These are phyloP conservation scores for Cecidostiba fungosa DNA, from an alignment of 2,888 invertebrate genomes.

Conservation along the genomic window DNA sequence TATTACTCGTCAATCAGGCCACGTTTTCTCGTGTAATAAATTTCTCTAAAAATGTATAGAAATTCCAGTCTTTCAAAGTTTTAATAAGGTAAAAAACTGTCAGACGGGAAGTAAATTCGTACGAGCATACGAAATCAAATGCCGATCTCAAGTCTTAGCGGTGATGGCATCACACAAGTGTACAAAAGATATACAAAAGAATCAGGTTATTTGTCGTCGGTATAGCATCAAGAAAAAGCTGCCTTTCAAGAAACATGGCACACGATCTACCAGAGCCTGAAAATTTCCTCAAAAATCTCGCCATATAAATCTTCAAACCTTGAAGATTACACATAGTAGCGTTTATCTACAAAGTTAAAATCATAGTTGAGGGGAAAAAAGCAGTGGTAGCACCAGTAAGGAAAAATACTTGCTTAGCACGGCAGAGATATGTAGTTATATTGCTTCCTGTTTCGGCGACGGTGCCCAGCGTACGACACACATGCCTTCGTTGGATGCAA, in stretches of 20 bases:
- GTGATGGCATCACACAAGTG: constrained; percentile 55
- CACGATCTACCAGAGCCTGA: constrained; percentile 59
- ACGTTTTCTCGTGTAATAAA: constrained; percentile 50
- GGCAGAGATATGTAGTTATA: constrained; percentile 40
- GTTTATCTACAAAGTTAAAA: constrained; percentile 60
- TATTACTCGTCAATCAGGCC: constrained; percentile 41
- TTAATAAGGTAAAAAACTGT: constrained; percentile 31
- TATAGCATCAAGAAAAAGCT: constrained; percentile 49
- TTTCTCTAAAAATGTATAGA: constrained; percentile 47
- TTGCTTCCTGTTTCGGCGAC: constrained; percentile 14
- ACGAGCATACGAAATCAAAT: constrained; percentile 36
- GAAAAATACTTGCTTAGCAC: constrained; percentile 54
- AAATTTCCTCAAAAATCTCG: constrained; percentile 55
- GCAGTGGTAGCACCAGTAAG: constrained; percentile 63
- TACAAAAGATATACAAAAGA: constrained; percentile 34
- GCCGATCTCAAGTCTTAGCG: constrained; percentile 14
- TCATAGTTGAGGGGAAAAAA: constrained; percentile 42
- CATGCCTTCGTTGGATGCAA: constrained; percentile 60
- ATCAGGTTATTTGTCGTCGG: constrained; percentile 21
- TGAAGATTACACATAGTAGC: constrained; percentile 33
- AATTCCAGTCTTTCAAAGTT: constrained; percentile 61
- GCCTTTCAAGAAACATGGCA: constrained; percentile 64
- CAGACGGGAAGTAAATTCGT: constrained; percentile 46
- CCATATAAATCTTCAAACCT: constrained; percentile 5
- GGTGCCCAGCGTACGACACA: neutral